Evolutionary conservation across 2,113 vertebrate genomes (phyloP).

Genomic region (Calidris pugnax): DNA sequence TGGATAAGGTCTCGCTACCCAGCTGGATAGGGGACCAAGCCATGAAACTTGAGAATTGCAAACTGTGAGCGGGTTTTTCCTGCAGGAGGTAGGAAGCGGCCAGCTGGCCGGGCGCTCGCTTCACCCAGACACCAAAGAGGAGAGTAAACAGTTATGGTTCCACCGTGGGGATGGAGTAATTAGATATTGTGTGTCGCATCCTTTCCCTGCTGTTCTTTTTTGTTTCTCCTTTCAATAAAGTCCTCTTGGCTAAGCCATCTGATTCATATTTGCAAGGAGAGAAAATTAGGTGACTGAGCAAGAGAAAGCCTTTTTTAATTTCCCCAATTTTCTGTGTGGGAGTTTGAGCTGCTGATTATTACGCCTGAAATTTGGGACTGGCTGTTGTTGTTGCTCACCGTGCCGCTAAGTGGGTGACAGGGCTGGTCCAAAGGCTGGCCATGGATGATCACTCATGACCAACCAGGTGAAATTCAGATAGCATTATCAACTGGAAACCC

Average conservation of each 20-base stretch:
- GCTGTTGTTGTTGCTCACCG: neutral
- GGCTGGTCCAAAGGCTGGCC: neutral
- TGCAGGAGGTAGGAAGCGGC: neutral
- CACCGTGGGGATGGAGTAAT: neutral
- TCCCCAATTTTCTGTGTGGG: conserved; percentile 28
- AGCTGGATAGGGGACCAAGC: neutral
- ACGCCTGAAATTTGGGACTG: neutral
- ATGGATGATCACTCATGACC: neutral
- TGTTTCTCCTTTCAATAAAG: conserved; percentile 39
- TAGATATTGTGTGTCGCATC: conserved; percentile 9
- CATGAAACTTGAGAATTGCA: neutral
- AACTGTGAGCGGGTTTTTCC: neutral
- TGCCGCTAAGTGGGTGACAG: neutral
- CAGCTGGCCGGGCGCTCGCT: conserved; percentile 42
- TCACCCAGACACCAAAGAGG: conserved; percentile 14
- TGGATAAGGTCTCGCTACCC: neutral
- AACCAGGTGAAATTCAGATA: neutral
- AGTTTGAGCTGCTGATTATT: conserved; percentile 2
- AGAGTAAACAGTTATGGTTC: conserved; percentile 16
- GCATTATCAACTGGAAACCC: neutral
- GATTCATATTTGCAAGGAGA: conserved; percentile 35
- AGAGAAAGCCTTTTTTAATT: conserved; percentile 39
- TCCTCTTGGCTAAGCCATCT: neutral
- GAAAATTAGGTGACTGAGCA: conserved; percentile 44
- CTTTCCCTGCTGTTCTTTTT: conserved; percentile 51